Percentiles rank a stretch among this genome's conserved stretches.
Evolutionary conservation across 2,113 vertebrate genomes (phyloP).

Genomic region (Cyphomyrus plagiostoma): DNA sequence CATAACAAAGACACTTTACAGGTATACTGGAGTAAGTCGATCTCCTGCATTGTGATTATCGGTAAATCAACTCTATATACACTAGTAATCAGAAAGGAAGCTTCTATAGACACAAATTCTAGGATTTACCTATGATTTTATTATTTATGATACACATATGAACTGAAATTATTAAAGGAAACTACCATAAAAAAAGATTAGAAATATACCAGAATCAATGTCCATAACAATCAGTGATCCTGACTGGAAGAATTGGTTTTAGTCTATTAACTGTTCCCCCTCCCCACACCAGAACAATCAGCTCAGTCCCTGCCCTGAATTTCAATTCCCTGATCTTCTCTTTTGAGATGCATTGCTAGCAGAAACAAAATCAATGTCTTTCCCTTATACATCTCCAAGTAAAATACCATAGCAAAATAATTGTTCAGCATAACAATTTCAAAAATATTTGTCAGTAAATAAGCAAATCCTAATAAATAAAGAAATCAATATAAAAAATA

Average conservation of each 20-base stretch:
- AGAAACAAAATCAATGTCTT: conserved; percentile 2
- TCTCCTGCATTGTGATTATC: background rate
- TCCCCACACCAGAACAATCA: conserved; percentile 64
- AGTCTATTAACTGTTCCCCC: conserved; percentile 74
- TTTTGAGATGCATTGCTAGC: background rate
- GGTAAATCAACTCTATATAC: background rate
- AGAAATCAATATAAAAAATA: background rate
- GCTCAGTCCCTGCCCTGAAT: conserved; percentile 70
- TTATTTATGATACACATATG: background rate
- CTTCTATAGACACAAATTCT: background rate
- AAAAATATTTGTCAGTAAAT: conserved; percentile 1
- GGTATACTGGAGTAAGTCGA: background rate
- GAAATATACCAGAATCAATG: conserved; percentile 15
- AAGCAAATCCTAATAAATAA: conserved; percentile 6
- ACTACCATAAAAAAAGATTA: background rate
- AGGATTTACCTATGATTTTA: background rate
- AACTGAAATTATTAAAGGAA: conserved; percentile 52
- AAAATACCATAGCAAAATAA: background rate
- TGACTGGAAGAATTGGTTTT: conserved; percentile 68
- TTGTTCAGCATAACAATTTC: conserved; percentile 4
- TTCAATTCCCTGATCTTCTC: conserved; percentile 61
- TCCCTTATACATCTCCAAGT: background rate
- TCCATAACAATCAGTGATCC: conserved; percentile 79
- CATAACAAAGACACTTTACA: background rate
- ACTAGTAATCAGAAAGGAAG: background rate